Evolutionary conservation across 2,113 vertebrate genomes (phyloP).

Genomic region (Sterrhoptilus dennistouni): DNA sequence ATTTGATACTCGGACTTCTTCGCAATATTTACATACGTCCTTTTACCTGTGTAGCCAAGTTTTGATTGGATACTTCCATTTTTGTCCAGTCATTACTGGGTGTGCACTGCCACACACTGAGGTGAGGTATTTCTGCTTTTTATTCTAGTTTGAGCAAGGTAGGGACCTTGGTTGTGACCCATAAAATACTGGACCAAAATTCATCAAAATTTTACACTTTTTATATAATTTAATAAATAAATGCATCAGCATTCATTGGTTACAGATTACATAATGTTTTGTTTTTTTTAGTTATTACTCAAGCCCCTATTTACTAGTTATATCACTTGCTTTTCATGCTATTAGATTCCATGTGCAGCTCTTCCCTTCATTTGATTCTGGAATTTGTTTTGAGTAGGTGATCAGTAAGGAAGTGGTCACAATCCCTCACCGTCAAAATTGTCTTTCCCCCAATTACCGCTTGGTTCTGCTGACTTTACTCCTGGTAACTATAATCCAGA

Average conservation of each 20-base stretch:
- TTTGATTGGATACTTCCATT: background rate
- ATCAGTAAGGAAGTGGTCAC: background rate
- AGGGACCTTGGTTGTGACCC: background rate
- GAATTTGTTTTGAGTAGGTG: background rate
- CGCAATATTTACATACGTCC: background rate
- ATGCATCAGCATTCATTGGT: too few relatives aligned
- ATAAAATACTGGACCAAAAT: background rate
- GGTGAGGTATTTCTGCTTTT: background rate
- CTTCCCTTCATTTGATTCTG: background rate
- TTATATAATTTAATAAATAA: background rate
- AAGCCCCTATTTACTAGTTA: background rate
- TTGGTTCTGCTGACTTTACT: background rate
- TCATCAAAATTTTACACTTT: background rate
- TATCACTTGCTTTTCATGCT: background rate
- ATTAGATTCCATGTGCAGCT: background rate
- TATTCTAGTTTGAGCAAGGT: background rate
- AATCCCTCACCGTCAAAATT: background rate
- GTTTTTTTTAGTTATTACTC: background rate
- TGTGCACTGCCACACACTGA: background rate
- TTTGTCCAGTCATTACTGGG: background rate
- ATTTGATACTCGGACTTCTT: background rate
- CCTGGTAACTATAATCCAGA: background rate
- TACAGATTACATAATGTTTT: background rate
- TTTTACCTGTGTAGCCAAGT: background rate
- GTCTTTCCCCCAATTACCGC: background rate